Base-by-base conservation (phyloP, 2,797 vertebrate genomes). In the Hozukius guyotensis region DNA sequence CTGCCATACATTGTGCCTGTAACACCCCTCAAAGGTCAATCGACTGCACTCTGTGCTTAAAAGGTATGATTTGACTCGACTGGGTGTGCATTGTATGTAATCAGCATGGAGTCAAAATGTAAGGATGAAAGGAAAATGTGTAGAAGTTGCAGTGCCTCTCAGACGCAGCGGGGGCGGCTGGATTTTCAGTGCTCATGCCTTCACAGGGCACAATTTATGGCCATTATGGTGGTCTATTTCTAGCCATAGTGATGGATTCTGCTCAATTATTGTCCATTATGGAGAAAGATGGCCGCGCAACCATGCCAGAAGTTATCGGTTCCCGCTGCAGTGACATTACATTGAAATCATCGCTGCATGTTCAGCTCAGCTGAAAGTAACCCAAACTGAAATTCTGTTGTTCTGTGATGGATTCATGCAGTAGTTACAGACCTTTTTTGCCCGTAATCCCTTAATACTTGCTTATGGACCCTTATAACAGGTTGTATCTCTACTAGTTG, bases 221-320 rank as follows among this genome's bases (percentile, higher is more conserved):
- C 93, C 94, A 96, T 96, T 96, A 96, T 87, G 89, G 88, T 83
- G 86, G 93, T 94, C 95, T 96, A 96, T 96, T 94, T 96, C 92
- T 80, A 91, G 96, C 95, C 89, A 93, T 95, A 93, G 96, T 96
- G 96, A 98, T 97, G 96, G 96, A 97, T 97, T 96, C 95, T 93
- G 95, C 96, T 97, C 97, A 97, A 97, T 97, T 97, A 97, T 97
- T 96, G 97, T 97, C 97, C 97, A 97, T 98, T 98, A 97, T 94
- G 92, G 91, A 95, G 95, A 96, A 95, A 96, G 96, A 96, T 96
- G 96, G 96, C 95, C 86, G 87, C 89, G 86, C 88, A 90, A 94
- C 93, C 93, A 94, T 86, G 78, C 68, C 89, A 92, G 95, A 95
- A 96, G 96, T 96, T 89, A 95, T 83, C 88, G 86, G 93, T 92